These are phyloP conservation scores for Lottia gigantea DNA, from an alignment of 2,888 invertebrate species.

Conservation along the genomic window DNA sequence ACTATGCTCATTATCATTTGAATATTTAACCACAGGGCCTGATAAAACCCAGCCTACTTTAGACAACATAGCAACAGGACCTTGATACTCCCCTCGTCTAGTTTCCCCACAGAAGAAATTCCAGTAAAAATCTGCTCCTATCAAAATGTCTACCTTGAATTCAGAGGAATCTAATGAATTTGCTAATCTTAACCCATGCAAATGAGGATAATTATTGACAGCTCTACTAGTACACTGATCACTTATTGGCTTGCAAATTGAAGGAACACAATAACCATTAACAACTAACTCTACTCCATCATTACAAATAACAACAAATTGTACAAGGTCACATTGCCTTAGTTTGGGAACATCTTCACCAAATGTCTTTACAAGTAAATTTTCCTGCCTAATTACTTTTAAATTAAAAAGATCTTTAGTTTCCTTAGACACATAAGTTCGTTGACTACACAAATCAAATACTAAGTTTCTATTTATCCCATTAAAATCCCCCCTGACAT, in stretches of 20 bases:
- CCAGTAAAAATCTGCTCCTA: not conserved
- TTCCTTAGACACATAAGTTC: not conserved
- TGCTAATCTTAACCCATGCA: not conserved
- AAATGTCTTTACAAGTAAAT: not conserved
- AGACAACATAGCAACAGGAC: not conserved
- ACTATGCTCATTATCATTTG: not conserved
- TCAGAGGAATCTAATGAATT: not conserved
- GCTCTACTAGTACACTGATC: not conserved
- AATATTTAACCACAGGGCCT: not conserved
- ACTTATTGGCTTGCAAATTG: not conserved
- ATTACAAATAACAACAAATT: not conserved
- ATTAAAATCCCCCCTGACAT: not conserved
- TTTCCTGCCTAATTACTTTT: not conserved
- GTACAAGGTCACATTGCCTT: not conserved
- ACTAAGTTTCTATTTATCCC: not conserved
- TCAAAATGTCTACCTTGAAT: not conserved
- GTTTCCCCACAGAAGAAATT: not conserved
- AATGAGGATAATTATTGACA: not conserved
- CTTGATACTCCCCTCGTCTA: not conserved
- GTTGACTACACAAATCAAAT: constrained; percentile 1
- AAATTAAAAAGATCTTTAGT: not conserved
- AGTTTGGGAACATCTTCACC: not conserved
- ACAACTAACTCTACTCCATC: not conserved
- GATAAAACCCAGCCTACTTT: not conserved
- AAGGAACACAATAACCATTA: not conserved